Evolutionary conservation across 1,140 invertebrate species (phyloP).

Genomic region (Camponotus pennsylvanicus): DNA sequence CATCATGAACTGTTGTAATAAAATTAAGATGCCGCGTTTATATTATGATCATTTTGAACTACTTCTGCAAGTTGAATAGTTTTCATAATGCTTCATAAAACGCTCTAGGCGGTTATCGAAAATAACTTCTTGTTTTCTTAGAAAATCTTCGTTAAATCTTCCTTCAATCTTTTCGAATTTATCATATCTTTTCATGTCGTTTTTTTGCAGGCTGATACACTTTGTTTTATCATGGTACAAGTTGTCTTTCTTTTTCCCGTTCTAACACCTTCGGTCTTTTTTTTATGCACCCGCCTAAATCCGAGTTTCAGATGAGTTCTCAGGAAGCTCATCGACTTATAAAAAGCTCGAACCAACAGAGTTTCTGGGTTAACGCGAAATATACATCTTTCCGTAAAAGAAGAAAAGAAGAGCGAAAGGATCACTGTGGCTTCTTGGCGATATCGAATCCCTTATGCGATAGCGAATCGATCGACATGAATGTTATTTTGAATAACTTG

Average conservation of each 20-base stretch:
- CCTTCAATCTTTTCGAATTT: not conserved
- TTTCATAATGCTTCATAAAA: constrained; percentile 26
- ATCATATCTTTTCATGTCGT: constrained; percentile 14
- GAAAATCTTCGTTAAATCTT: constrained; percentile 25
- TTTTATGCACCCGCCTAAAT: constrained; percentile 74
- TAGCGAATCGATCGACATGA: constrained; percentile 58
- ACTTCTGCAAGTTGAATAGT: constrained; percentile 21
- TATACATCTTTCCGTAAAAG: constrained; percentile 54
- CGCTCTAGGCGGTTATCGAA: constrained; percentile 8
- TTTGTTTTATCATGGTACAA: not conserved
- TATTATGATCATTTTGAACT: not conserved
- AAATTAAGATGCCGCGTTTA: constrained; percentile 36
- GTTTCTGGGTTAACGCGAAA: constrained; percentile 79
- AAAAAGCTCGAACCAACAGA: constrained; percentile 80
- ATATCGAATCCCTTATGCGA: constrained; percentile 12
- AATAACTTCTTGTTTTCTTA: not conserved
- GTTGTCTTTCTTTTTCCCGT: constrained; percentile 36
- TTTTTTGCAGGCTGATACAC: constrained; percentile 15
- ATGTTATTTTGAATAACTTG: constrained; percentile 60
- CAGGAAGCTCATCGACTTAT: constrained; percentile 81
- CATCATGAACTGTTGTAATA: not conserved
- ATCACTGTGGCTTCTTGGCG: constrained; percentile 25
- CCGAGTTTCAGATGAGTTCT: constrained; percentile 85
- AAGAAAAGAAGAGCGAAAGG: constrained; percentile 67
- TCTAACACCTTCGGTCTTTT: not conserved